A percentile compares a stretch with the other conserved stretches of the same genome.
Evolutionary conservation across 2,113 vertebrate genomes (phyloP).

Genomic region (Petaurus breviceps): DNA sequence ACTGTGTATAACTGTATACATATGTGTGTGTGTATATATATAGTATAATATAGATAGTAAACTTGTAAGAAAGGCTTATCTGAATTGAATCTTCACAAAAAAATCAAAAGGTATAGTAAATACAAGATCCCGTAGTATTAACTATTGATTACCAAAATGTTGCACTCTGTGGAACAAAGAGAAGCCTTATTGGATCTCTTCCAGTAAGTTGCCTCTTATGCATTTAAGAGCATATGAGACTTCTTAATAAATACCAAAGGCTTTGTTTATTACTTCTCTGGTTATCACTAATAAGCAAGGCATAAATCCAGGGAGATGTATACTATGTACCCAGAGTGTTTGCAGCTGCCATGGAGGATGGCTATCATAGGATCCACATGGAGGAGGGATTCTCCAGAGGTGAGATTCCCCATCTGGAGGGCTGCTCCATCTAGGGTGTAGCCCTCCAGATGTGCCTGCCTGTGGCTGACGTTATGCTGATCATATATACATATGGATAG

Average conservation of each 20-base stretch:
- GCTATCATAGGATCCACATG: background rate
- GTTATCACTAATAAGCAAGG: background rate
- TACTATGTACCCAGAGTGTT: too few relatives aligned
- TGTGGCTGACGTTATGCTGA: background rate
- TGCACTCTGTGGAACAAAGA: background rate
- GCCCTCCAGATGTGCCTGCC: background rate
- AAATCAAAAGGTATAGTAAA: background rate
- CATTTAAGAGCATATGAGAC: background rate
- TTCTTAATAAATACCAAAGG: background rate
- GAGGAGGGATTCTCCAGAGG: background rate
- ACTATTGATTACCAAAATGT: background rate
- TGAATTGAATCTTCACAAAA: background rate
- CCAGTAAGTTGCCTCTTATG: background rate
- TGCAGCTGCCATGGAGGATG: background rate
- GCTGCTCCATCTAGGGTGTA: too few relatives aligned
- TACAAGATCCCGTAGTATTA: background rate
- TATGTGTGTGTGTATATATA: too few relatives aligned
- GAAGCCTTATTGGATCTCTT: background rate
- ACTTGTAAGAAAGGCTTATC: background rate
- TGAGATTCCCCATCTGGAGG: background rate
- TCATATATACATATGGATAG: background rate
- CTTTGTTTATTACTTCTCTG: background rate
- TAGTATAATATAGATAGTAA: too few relatives aligned
- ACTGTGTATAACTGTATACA: too few relatives aligned
- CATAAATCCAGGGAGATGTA: too few relatives aligned